Conservation (phyloP, 2,797 vertebrate species). For the Parauchenoglanis punctatus region DNA sequence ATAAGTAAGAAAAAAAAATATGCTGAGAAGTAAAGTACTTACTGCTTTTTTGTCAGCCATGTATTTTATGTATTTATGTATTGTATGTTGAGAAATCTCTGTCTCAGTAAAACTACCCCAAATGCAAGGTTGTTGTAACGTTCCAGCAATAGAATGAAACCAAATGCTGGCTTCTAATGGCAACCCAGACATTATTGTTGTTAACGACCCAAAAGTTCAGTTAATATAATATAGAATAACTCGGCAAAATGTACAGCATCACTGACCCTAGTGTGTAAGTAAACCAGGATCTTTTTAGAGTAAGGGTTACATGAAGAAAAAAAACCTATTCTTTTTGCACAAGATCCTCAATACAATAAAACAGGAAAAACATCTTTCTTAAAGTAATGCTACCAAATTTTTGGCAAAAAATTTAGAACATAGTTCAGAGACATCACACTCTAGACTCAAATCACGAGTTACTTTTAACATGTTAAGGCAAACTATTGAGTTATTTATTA, state of each 20-base stretch:
- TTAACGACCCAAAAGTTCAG: background rate
- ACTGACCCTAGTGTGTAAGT: background rate
- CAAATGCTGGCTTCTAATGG: background rate
- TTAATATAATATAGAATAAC: background rate
- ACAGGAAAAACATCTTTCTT: background rate
- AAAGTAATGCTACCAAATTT: background rate
- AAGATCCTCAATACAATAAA: background rate
- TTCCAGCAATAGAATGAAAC: background rate
- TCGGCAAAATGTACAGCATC: background rate
- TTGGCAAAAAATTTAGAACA: background rate
- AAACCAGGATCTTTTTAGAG: background rate
- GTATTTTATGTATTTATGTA: background rate
- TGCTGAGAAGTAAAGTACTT: background rate
- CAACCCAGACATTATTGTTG: background rate
- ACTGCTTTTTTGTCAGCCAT: background rate
- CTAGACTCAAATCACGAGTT: background rate
- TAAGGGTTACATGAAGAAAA: background rate
- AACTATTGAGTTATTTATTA: background rate
- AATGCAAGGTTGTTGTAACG: background rate
- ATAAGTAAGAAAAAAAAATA: background rate
- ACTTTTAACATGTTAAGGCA: background rate
- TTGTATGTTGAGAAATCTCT: background rate
- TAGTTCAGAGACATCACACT: background rate
- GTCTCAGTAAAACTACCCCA: background rate
- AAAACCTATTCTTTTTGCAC: background rate